Conservation (phyloP, 2,797 vertebrate genomes). For the Xenops minutus region DNA sequence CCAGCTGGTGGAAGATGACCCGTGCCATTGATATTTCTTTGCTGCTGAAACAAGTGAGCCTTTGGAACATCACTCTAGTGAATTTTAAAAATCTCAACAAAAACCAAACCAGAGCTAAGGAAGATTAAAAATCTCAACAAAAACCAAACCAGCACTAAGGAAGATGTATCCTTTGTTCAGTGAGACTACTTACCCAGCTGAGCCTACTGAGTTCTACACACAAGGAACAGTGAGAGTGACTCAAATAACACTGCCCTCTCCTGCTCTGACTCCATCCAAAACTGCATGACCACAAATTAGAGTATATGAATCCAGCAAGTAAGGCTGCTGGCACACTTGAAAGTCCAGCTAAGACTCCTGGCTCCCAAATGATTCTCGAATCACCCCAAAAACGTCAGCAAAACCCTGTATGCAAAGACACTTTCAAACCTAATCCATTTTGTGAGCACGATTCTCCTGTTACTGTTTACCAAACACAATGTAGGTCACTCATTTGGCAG, state of each 20-base stretch:
- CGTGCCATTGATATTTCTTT: not conserved
- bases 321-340: not conserved
- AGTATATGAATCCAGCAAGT: not conserved
- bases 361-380: not conserved
- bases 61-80: not conserved
- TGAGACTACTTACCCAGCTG: not conserved
- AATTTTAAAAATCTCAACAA: not conserved
- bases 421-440: not conserved
- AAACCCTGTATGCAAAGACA: not conserved
- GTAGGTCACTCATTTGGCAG: not conserved
- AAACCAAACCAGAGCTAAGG: not conserved
- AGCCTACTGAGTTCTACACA: not conserved
- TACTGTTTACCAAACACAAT: not conserved
- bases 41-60: not conserved
- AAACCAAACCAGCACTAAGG: not conserved
- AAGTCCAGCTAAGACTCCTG: not conserved
- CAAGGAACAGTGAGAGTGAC: not conserved
- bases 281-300: not conserved
- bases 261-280: not conserved
- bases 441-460: not conserved
- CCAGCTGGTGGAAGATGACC: not conserved
- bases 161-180: not conserved
- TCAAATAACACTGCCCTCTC: not conserved
- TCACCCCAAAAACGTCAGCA: not conserved
- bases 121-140: not conserved